Evolutionary conservation across 1,140 invertebrate genomes (phyloP).

Genomic region (Microplitis demolitor): DNA sequence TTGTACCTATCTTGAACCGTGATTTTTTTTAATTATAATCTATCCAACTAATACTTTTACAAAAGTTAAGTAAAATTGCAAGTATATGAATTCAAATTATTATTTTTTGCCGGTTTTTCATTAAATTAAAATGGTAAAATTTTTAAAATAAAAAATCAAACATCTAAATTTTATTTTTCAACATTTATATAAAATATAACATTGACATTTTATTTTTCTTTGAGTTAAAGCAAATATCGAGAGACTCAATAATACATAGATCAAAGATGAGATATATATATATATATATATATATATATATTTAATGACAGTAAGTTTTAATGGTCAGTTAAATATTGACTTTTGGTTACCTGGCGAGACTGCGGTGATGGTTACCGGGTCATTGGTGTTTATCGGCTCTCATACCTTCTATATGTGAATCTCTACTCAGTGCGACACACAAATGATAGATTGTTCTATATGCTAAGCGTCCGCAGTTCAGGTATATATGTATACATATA

Average conservation of each 20-base stretch:
- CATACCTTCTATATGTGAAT: conserved; percentile 14
- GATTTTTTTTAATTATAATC: background rate
- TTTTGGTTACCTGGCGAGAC: conserved; percentile 35
- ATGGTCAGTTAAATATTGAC: conserved; percentile 50
- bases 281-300: background rate
- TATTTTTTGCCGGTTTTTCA: no score
- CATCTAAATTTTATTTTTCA: no score
- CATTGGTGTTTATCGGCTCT: conserved; percentile 28
- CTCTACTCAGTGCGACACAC: conserved; percentile 10
- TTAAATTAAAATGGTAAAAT: no score
- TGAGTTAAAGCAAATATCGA: background rate
- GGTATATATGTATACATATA: conserved; percentile 1
- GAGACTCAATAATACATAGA: background rate
- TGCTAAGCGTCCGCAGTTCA: background rate
- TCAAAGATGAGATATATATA: background rate
- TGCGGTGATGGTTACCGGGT: conserved; percentile 34
- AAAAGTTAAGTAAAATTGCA: no score
- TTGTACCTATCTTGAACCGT: background rate
- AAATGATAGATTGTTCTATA: conserved; percentile 17
- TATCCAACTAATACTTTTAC: no score
- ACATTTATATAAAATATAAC: no score
- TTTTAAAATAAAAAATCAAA: no score
- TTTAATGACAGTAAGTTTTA: conserved; percentile 22
- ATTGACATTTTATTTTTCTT: no score
- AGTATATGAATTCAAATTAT: no score